Evolutionary conservation across 2,888 invertebrate genomes (phyloP).

Genomic region (Xylocampa areola): DNA sequence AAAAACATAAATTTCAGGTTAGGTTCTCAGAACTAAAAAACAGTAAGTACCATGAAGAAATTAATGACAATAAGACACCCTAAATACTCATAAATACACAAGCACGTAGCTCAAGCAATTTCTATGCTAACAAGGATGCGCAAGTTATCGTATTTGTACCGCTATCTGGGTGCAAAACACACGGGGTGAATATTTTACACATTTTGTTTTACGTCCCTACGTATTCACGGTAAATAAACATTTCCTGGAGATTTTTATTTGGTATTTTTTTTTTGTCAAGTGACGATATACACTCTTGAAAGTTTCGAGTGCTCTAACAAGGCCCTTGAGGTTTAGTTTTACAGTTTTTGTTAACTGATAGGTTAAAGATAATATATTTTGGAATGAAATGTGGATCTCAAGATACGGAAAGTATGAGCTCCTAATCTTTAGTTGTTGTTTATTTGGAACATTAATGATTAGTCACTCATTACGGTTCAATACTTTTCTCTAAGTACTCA

Average conservation of each 20-base stretch:
- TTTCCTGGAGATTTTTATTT: constrained; percentile 59
- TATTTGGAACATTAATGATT: background rate
- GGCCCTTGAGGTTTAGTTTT: constrained; percentile 56
- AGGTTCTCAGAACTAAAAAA: too few relatives aligned
- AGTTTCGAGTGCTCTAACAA: constrained; percentile 64
- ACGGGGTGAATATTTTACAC: constrained; percentile 71
- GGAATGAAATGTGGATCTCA: constrained; percentile 17
- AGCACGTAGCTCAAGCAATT: constrained; percentile 62
- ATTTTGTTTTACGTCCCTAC: constrained; percentile 66
- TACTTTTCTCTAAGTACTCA: too few relatives aligned
- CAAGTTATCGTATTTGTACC: constrained; percentile 71
- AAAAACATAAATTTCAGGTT: too few relatives aligned
- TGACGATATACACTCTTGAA: constrained; percentile 55
- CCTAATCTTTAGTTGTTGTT: constrained; percentile 4
- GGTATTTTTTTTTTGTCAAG: constrained; percentile 48
- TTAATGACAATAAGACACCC: constrained; percentile 47
- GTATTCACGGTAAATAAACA: constrained; percentile 58
- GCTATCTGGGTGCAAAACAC: constrained; percentile 68
- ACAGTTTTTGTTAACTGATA: constrained; percentile 42
- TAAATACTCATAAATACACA: constrained; percentile 56
- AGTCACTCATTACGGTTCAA: background rate
- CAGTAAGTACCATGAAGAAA: constrained; percentile 37
- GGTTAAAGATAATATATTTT: constrained; percentile 32
- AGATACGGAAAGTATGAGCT: constrained; percentile 10
- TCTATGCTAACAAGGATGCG: constrained; percentile 74